Base-by-base conservation (phyloP, 2,888 invertebrate genomes). In the Sylvicola fuscatus region DNA sequence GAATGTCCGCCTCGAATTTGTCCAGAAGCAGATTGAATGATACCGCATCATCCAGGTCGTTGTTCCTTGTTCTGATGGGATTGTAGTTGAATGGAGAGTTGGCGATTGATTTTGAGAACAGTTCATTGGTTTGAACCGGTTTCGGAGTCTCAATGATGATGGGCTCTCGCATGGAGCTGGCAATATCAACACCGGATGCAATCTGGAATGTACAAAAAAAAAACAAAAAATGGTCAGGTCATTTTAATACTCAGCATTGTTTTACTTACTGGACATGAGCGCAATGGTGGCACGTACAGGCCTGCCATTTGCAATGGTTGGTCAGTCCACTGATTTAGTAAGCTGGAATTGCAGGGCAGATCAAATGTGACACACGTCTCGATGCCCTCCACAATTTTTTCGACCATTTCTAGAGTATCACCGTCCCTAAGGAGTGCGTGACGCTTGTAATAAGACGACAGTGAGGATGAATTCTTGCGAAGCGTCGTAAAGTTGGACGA, bases 311-410 rank as follows among this genome's bases (percentile, higher is more conserved):
- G 67, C 28, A 93, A 58, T 1, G 90, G 79, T 29, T 78, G 73
- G 46, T 76, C 73, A 0, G 81, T 77, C 93, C 93, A 95, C 37
- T 72, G 71, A 57, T 93, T 93, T 1, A 93, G 60, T 15, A 90
- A 62, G 51, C 86, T 86, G 1, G 84, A 81, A 60, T 87, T 87
- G 45, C 69, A 73, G 1, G 84, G 81, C 45, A 86, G 58, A 45
- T 75, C 68, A 47, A 83, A 78, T 36, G 72, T 67, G 40, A 76
- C 69, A 46, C 70, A 70, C 8, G 73, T 66, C 51, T 84, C 82
- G 27, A 87, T 60, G 13, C 78, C 82, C 51, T 80, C 76, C 37
- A 87, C 60, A 6, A 82, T 63, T 47, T 72, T 71, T 45, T 78
- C 73, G 1, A 80, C 72, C 2, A 83, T 70, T 50, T 84, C 83